Percentiles rank a stretch among this genome's conserved stretches.
These are phyloP conservation scores for Halichoeres trimaculatus DNA, from an alignment of 2,113 vertebrate genomes.

Conservation along the genomic window DNA sequence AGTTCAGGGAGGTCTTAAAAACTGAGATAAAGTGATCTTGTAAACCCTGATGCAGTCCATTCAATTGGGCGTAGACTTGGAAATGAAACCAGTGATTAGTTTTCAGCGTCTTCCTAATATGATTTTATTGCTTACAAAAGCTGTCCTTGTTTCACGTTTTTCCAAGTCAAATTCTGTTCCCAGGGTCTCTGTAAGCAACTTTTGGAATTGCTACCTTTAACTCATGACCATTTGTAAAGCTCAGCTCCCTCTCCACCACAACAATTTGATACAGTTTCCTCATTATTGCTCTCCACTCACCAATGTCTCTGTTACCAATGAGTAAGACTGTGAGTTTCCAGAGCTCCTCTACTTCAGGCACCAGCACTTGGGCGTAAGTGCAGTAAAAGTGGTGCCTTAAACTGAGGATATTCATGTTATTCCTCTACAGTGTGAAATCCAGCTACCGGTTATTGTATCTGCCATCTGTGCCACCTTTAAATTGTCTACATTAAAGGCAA, in stretches of 20 bases:
- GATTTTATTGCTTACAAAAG: conserved; percentile 36
- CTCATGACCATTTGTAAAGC: neutral
- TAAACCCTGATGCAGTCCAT: conserved; percentile 37
- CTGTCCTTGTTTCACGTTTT: conserved; percentile 8
- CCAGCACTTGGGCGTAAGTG: neutral
- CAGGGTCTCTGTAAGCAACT: neutral
- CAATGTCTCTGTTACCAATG: conserved; percentile 2
- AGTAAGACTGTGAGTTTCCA: neutral
- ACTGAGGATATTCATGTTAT: conserved; percentile 13
- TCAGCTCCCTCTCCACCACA: neutral
- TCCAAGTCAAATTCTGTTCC: conserved; percentile 3
- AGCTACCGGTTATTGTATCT: conserved; percentile 14
- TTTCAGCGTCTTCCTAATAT: conserved; percentile 33
- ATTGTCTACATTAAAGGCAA: conserved; percentile 27
- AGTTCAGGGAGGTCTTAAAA: conserved; percentile 27
- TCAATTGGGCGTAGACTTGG: conserved; percentile 39
- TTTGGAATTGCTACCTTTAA: neutral
- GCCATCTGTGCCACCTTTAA: conserved; percentile 24
- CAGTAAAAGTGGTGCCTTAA: conserved; percentile 18
- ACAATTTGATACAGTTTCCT: neutral
- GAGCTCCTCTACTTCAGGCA: conserved; percentile 3
- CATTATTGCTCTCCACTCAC: neutral
- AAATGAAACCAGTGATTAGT: conserved; percentile 27
- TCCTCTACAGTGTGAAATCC: conserved; percentile 3
- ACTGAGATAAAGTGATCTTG: conserved; percentile 35